Evolutionary conservation across 1,140 invertebrate genomes (phyloP), one percentile per base, ranked within the genome.

Genomic region (Odontomachus brunneus): DNA sequence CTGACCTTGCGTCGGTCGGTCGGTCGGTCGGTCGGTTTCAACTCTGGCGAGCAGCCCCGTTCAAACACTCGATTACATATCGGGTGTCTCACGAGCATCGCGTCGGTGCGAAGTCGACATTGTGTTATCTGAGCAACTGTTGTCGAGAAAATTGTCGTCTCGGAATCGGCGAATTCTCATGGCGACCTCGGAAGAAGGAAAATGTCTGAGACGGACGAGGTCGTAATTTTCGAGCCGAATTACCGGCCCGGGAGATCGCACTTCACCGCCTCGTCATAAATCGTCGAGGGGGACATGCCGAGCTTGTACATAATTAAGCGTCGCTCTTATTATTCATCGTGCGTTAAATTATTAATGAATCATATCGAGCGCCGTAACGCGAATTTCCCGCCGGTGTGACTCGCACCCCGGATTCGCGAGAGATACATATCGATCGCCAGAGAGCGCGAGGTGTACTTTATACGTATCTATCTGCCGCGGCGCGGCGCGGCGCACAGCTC

Each of bases 1-100:
- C 90, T 93, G 93, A 94, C 93, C 93, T 94, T 94, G 92, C 91
- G 89, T 90, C 80, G 82, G 82, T 87, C 74, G 83, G 53, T 87
- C 80, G 81, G 86, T 89, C 86, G 88, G 62, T 89, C 76, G 84
- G 76, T 88, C 84, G 85, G 80, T 88, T 87, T 91, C 91, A 86
- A 90, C 88, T 89, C 87, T 90, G 84, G 72, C 84, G 85, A 86
- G 87, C 85, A 87, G 83, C 78, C 71, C 84, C 84, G 84, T 86
- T 88, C 85, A 85, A 80, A 90, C 87, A 86, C 82, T 89, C 84
- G 81, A 90, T 90, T 83, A 86, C 84, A 66, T 91, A 89, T 80
- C 78, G 82, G 74, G 84, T 88, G 88, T 88, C 80, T 63, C 59
- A n/a, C 59, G 65, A 89, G 60, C 87, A 44, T 80, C 49, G 15